Base-by-base conservation (phyloP, 2,888 invertebrate genomes). In the Epistrophe eligans region DNA sequence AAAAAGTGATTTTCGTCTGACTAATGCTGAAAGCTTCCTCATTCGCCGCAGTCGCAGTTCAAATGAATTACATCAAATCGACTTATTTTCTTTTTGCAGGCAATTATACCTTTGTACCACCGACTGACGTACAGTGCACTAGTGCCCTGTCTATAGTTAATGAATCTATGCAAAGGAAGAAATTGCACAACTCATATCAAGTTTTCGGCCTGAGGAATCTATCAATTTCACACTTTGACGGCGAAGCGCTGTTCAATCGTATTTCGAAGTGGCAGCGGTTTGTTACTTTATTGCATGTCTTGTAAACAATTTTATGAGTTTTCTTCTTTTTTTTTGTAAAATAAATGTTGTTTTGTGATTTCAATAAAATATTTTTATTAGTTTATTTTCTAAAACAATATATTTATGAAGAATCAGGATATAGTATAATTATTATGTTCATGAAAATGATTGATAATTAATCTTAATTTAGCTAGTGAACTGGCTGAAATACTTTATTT, bases 101-200 rank as follows among this genome's bases (percentile, higher is more conserved):
- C 1, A 90, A 92, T 82, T 92, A 90, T 48, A 90, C 90, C 7
- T 50, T 58, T 6, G 17, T 17, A 3, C 15, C 89, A 35, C 91
- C 92, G 10, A 88, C 88, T 40, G 32, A 24, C 0, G 81, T 89
- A 0, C 91, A 92, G 73, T 79, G 88, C 48, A 70, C 74, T 32
- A 83, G 81, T 40, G 89, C 89, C 1, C 84, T 89, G 13, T 91
- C 91, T 6, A 79, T 92, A 58, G 89, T 92, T n/a, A 80, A 88
- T 32, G 91, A 92, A 66, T 91, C 91, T 7, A 74, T 89, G 48
- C 89, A 90, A 45, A 89, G 90, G 2, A 81, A 80, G 3, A 90
- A 90, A 79, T 77, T 92, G 45, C 90, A 89, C n/a, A 60, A 32
- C 24, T 73, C 81, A 19, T 89, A 88, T 58, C 79, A 88, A 87